Percentiles rank a stretch among this genome's conserved stretches.
phyloP scores from a whole-genome alignment of 2,888 invertebrate genomes.

The Yponomeuta evonymella region DNA sequence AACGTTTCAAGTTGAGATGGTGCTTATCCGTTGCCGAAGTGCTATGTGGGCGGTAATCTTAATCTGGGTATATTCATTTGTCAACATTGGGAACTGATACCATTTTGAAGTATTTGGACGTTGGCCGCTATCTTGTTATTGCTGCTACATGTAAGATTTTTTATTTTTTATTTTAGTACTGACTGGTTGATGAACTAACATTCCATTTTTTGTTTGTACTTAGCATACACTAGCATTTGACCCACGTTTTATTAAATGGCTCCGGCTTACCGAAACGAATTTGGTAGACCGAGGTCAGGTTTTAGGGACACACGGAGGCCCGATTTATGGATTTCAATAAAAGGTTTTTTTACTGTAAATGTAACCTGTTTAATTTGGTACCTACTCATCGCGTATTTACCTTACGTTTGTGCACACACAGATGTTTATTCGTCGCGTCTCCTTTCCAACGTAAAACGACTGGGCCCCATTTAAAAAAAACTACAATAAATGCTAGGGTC shows the following conservation, averaged over 20 bases:
- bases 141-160: slow-evolving; percentile 1
- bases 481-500: too few species aligned
- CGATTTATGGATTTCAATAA: slow-evolving; percentile 68
- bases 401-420: too few species aligned
- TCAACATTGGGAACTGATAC: too few species aligned
- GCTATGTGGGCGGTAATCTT: too few species aligned
- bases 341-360: slow-evolving; percentile 45
- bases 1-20: too few species aligned
- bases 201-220: slow-evolving; percentile 47
- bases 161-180: slow-evolving; percentile 17
- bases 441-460: too few species aligned
- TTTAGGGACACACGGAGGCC: slow-evolving; percentile 50
- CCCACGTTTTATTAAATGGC: neutral
- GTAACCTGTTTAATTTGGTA: slow-evolving; percentile 22
- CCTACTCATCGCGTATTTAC: neutral
- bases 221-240: slow-evolving; percentile 32
- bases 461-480: too few species aligned
- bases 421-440: too few species aligned
- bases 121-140: too few species aligned
- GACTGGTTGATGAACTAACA: slow-evolving; percentile 23
- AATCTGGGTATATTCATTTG: too few species aligned
- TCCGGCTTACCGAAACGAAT: slow-evolving; percentile 19
- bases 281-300: slow-evolving; percentile 60
- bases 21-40: too few species aligned
- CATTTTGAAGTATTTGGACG: too few species aligned